These are phyloP conservation scores for Diplodus puntazzo DNA, from an alignment of 2,797 vertebrate genomes.

Conservation along the genomic window DNA sequence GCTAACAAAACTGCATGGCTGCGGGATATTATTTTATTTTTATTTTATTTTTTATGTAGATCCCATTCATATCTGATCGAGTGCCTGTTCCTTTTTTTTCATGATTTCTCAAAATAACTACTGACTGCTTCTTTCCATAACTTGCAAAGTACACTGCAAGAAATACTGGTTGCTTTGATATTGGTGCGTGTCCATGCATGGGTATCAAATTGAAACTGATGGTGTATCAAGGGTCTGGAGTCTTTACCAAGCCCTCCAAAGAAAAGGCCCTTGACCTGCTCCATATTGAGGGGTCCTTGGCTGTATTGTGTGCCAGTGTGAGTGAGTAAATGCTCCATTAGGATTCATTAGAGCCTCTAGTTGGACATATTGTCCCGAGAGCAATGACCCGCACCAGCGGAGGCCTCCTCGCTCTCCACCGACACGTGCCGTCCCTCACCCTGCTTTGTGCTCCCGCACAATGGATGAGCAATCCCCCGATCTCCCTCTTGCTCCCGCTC, in stretches of 20 bases:
- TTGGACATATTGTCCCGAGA: slow-evolving; percentile 69
- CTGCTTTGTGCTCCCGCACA: slow-evolving; percentile 60
- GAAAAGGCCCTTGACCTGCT: slow-evolving; percentile 67
- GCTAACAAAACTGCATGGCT: background rate
- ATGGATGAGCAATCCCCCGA: slow-evolving; percentile 28
- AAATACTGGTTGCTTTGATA: background rate
- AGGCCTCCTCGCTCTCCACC: slow-evolving; percentile 40
- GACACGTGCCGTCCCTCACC: slow-evolving; percentile 54
- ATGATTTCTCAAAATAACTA: background rate
- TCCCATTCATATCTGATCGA: background rate
- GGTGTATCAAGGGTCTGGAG: slow-evolving; percentile 16
- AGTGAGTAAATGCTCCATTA: slow-evolving; percentile 74
- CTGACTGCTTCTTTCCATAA: background rate
- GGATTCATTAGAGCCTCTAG: slow-evolving; percentile 71
- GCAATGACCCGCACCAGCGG: slow-evolving; percentile 60
- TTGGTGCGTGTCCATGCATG: slow-evolving; percentile 5
- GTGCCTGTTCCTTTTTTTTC: background rate
- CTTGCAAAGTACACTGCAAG: background rate
- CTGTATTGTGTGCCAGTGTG: slow-evolving; percentile 55
- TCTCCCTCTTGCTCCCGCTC: slow-evolving; percentile 28
- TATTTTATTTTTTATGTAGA: background rate
- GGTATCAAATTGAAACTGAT: slow-evolving; percentile 16
- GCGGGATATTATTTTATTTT: background rate
- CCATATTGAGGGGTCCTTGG: slow-evolving; percentile 38
- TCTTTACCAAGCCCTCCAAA: slow-evolving; percentile 28